Conservation (phyloP, 1,140 invertebrate species). For the Rhysida immarginata region DNA sequence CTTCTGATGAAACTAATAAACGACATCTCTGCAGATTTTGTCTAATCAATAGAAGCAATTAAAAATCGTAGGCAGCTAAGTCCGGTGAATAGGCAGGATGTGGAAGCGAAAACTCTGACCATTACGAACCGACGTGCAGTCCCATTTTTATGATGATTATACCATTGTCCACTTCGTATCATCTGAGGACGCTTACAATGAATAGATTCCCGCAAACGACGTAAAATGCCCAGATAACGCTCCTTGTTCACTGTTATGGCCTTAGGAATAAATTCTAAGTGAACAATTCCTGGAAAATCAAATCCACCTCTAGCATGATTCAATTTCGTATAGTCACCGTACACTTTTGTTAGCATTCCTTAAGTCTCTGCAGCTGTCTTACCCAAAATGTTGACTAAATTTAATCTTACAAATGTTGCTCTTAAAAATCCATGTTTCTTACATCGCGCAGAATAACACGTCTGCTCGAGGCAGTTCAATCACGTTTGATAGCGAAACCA, state of each 20-base stretch:
- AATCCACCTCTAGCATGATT: not conserved
- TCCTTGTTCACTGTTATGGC: not conserved
- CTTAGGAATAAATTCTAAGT: not conserved
- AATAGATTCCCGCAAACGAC: not conserved
- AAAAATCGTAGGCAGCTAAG: not conserved
- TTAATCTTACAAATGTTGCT: not conserved
- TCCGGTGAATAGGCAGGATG: not conserved
- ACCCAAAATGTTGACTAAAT: not conserved
- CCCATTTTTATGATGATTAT: not conserved
- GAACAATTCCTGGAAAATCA: not conserved
- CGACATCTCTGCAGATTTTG: not conserved
- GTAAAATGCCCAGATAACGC: not conserved
- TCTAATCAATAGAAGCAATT: not conserved
- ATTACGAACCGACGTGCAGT: not conserved
- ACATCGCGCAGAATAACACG: not conserved
- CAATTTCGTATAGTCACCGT: not conserved
- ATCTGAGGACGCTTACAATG: not conserved
- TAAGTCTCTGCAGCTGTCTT: not conserved
- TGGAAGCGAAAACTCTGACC: not conserved
- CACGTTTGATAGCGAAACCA: not conserved
- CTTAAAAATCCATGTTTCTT: not conserved
- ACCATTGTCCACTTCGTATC: not conserved
- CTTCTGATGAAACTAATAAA: not conserved
- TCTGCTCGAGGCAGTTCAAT: not conserved
- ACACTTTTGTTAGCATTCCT: not conserved